Evolutionary conservation across 92 coral and sea anemone genomes (phyloP).

Genomic region (Chrysogorgia sp.): DNA sequence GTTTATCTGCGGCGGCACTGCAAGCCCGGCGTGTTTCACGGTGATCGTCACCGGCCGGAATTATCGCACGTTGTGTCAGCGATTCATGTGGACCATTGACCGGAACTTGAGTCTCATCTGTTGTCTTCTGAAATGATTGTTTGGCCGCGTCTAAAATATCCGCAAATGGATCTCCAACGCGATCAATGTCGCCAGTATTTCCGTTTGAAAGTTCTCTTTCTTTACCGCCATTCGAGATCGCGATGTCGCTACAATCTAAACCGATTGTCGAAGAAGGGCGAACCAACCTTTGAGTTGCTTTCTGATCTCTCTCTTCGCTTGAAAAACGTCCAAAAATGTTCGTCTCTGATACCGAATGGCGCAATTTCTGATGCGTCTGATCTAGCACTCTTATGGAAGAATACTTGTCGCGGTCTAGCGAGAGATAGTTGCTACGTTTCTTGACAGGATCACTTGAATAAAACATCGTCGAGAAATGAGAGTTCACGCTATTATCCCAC

Average conservation of each 20-base stretch:
- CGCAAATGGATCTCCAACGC: slow-evolving; percentile 16
- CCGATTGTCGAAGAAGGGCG: slow-evolving; percentile 4
- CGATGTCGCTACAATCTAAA: background rate
- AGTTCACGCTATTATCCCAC: too few species aligned
- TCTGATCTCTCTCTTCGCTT: background rate
- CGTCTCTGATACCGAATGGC: slow-evolving; percentile 10
- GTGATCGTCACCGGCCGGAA: too few species aligned
- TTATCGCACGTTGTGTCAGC: too few species aligned
- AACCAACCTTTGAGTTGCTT: background rate
- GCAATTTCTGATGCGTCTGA: slow-evolving; percentile 16
- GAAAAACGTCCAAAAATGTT: slow-evolving; percentile 9
- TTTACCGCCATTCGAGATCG: background rate
- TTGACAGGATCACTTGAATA: slow-evolving; percentile 35
- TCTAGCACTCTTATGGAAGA: slow-evolving; percentile 30
- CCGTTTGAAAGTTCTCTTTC: background rate
- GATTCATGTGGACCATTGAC: background rate
- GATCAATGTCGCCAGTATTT: background rate
- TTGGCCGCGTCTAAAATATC: slow-evolving; percentile 19
- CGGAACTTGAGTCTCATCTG: background rate
- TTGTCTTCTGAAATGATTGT: slow-evolving; percentile 7
- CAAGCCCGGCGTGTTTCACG: too few species aligned
- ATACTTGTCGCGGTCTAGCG: slow-evolving; percentile 14
- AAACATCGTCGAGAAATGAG: slow-evolving; percentile 8
- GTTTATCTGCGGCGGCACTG: too few species aligned
- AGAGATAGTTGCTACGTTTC: background rate